Evolutionary conservation across 1,140 invertebrate genomes (phyloP).

Genomic region (Temnothorax curvispinosus): DNA sequence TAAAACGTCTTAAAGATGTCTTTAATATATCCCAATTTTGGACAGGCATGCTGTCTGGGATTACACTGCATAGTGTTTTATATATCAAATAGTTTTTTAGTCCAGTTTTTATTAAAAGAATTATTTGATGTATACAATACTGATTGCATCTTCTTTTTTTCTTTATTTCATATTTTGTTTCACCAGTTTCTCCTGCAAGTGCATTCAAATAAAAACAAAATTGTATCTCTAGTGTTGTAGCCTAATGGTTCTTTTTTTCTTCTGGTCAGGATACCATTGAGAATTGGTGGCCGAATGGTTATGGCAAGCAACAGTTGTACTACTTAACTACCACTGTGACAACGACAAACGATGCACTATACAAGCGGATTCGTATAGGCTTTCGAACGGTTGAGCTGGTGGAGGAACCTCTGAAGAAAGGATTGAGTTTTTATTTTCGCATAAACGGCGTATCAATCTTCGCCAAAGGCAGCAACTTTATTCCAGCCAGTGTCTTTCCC

Average conservation of each 20-base stretch:
- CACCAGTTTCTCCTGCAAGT: not conserved
- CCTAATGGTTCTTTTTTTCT: constrained; percentile 13
- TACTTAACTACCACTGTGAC: constrained; percentile 87
- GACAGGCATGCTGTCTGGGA: too few relatives aligned
- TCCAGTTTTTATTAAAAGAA: not conserved
- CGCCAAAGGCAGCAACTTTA: constrained; percentile 98
- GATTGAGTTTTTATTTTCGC: constrained; percentile 95
- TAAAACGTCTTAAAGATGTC: too few relatives aligned
- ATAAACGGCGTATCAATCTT: constrained; percentile 97
- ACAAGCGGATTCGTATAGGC: constrained; percentile 88
- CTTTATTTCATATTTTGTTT: not conserved
- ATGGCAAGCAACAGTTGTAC: constrained; percentile 94
- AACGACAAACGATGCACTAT: constrained; percentile 75
- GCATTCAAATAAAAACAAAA: not conserved
- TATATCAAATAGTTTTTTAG: not conserved
- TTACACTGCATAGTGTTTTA: not conserved
- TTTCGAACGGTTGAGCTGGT: constrained; percentile 95
- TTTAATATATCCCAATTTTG: too few relatives aligned
- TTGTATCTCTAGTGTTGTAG: not conserved
- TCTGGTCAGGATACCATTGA: constrained; percentile 85
- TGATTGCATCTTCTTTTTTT: not conserved
- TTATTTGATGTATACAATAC: not conserved
- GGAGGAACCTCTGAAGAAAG: constrained; percentile 89
- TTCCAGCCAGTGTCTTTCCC: constrained; percentile 95
- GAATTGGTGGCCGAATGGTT: constrained; percentile 98